Evolutionary conservation across 2,888 invertebrate genomes (phyloP), one percentile per base, ranked within the genome.

Genomic region (Pseudoips prasinana): DNA sequence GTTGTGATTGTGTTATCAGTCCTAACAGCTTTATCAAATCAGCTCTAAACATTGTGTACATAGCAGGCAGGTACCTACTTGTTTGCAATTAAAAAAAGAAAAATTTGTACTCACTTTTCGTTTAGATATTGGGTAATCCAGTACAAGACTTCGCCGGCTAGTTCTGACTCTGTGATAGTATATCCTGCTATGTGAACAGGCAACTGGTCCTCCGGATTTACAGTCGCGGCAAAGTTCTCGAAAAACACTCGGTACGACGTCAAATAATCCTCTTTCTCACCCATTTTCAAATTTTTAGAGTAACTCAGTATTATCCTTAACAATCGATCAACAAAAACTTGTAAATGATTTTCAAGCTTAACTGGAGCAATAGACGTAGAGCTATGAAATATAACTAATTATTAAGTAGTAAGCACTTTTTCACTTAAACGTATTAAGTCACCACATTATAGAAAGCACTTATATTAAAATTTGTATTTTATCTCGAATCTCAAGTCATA

Each of bases 51-150:
- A 32, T 1, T 10, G 23, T 14, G 14, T 14, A 14, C 5, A 14
- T 3, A 14, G 14, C 14, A 14, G 14, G 14, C 5, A 14, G 14
- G 14, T 14, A 14, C 2, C 8, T 28, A 22, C 26, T 9, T 28
- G 8, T 22, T 9, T 28, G 8, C 20, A 33, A 29, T n/a, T 29
- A 11, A 8, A 17, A 14, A 14, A 14, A 3, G 14, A 3, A 14
- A 14, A 40, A 37, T 39, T 19, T 24, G 8, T 9, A 90, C 92
- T 92, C 86, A 95, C 95, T 93, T 93, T 78, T 93, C 92, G 55
- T 91, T 91, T 62, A 95, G 89, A 83, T 94, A 95, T 73, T 94
- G 94, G 34, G 93, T 90, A 29, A 91, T 92, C 92, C 94, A 94
- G 76, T 93, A 92, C 38, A 94, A 90, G 45, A 94, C 91, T 73